These are phyloP conservation scores for Cebus imitator DNA, from an alignment of 2,113 vertebrate genomes.

Conservation along the genomic window DNA sequence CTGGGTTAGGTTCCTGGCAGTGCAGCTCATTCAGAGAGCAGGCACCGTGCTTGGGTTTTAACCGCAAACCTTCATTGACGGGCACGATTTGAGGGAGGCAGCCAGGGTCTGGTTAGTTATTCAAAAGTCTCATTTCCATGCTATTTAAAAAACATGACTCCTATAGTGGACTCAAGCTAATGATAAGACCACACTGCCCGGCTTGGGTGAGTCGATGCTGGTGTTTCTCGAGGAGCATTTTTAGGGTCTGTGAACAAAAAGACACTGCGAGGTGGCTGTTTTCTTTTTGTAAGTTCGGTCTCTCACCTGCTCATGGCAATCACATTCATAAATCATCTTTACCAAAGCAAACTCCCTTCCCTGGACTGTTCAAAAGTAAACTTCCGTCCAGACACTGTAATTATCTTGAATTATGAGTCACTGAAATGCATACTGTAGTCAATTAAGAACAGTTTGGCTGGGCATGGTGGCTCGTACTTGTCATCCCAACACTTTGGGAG, in stretches of 20 bases:
- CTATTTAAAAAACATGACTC: neutral
- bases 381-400: neutral
- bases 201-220: no score
- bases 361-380: neutral
- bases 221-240: neutral
- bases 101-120: neutral
- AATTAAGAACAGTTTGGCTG: no score
- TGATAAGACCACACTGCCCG: neutral
- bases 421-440: no score
- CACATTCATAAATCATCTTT: neutral
- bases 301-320: neutral
- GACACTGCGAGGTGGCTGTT: neutral
- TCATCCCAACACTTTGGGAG: no score
- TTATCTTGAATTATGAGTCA: neutral
- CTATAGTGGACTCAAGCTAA: neutral
- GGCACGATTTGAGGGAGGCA: neutral
- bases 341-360: neutral
- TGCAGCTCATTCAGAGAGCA: neutral
- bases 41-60: accelerated
- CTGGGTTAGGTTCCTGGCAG: neutral
- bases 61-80: neutral
- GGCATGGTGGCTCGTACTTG: no score
- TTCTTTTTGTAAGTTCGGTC: neutral
- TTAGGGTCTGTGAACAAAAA: neutral
- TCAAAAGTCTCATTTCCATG: neutral